Conservation (phyloP, 1,140 invertebrate species). For the Parapsyche elsis region DNA sequence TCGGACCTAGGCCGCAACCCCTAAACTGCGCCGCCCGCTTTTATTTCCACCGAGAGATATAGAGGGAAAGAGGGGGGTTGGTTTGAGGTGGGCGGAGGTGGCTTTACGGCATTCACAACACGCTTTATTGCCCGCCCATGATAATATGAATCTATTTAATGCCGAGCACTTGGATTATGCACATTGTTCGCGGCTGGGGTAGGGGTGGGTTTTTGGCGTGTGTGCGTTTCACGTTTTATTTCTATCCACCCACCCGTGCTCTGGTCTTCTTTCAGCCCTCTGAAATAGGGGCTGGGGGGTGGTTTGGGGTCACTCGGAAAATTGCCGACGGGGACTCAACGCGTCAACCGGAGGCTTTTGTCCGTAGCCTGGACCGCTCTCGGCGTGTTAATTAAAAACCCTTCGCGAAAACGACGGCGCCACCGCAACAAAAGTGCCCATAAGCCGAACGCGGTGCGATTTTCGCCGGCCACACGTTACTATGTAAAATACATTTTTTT, state of each 20-base stretch:
- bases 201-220: background rate
- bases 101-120: slow-evolving; percentile 47
- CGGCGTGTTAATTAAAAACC: slow-evolving; percentile 27
- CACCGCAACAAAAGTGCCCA: background rate
- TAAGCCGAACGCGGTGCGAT: no score
- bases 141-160: slow-evolving; percentile 53
- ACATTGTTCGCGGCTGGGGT: slow-evolving; percentile 6
- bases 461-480: no score
- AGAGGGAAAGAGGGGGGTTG: background rate
- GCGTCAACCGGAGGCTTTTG: background rate
- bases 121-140: slow-evolving; percentile 46
- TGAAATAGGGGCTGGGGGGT: background rate
- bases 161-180: slow-evolving; percentile 41
- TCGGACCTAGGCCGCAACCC: slow-evolving; percentile 43
- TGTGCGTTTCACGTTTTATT: slow-evolving; percentile 11
- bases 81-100: background rate
- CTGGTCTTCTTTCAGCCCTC: no score
- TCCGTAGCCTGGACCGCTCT: background rate
- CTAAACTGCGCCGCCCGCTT: slow-evolving; percentile 40
- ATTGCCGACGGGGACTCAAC: background rate
- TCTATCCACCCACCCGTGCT: background rate
- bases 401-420: background rate
- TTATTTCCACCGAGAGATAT: slow-evolving; percentile 39
- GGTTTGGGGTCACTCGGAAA: background rate
- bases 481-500: no score